Evolutionary conservation across 1,140 invertebrate genomes (phyloP).

Genomic region (Cecropterus lyciades): DNA sequence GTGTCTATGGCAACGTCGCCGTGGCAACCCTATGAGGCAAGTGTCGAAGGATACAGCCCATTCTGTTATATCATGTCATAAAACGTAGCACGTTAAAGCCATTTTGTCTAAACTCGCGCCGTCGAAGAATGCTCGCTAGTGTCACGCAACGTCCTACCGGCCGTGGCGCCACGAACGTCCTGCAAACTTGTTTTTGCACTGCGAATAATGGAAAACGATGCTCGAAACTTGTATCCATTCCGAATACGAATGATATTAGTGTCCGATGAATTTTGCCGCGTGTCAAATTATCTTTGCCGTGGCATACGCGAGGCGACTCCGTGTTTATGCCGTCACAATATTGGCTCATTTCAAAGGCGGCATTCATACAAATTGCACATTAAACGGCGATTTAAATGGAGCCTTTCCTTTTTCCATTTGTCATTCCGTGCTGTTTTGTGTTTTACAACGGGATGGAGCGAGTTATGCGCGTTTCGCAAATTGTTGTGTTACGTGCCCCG

Average conservation of each 20-base stretch:
- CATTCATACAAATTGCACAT: conserved; percentile 68
- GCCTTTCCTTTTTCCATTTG: conserved; percentile 73
- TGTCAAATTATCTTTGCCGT: conserved; percentile 39
- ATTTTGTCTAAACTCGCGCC: conserved; percentile 9
- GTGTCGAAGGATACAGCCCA: conserved; percentile 29
- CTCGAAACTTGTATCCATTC: conserved; percentile 12
- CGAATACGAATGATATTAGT: conserved; percentile 36
- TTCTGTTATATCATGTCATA: conserved; percentile 8
- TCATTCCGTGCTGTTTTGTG: conserved; percentile 58
- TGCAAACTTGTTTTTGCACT: conserved; percentile 41
- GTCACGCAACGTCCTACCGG: conserved; percentile 49
- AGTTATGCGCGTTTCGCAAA: conserved; percentile 64
- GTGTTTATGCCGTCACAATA: conserved; percentile 53
- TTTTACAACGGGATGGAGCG: conserved; percentile 65
- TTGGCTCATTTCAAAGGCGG: conserved; percentile 62
- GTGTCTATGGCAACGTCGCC: no score
- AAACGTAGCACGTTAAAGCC: conserved; percentile 34
- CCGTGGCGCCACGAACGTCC: conserved; percentile 52
- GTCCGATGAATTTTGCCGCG: conserved; percentile 22
- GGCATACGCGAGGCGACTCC: conserved; percentile 60
- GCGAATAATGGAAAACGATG: conserved; percentile 24
- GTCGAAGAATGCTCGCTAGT: conserved; percentile 42
- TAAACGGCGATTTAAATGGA: conserved; percentile 56
- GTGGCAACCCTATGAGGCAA: no score
- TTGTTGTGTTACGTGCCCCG: conserved; percentile 51